phyloP scores from a whole-genome alignment of 2,113 vertebrate genomes.

The Phocoena phocoena region DNA sequence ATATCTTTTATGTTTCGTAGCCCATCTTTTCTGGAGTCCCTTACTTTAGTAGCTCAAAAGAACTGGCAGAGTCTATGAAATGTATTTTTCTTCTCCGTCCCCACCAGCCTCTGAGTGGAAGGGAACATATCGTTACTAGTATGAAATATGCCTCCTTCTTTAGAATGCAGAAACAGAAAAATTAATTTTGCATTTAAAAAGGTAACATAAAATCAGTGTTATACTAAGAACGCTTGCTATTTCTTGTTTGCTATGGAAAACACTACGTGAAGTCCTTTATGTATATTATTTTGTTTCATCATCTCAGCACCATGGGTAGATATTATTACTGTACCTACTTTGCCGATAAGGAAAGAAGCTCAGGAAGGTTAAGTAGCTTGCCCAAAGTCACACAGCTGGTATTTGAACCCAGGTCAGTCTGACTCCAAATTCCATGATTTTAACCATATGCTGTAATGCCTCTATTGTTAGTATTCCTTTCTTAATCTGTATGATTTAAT shows the following conservation, averaged over 20 bases:
- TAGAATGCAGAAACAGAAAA: neutral
- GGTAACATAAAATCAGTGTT: neutral
- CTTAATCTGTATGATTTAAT: constrained; percentile 32
- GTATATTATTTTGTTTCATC: constrained; percentile 4
- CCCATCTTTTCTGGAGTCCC: neutral
- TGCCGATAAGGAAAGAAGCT: neutral
- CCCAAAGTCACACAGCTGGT: constrained; percentile 38
- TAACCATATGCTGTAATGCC: neutral
- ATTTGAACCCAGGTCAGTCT: constrained; percentile 2
- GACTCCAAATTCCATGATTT: constrained; percentile 46
- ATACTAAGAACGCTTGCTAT: neutral
- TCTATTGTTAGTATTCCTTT: neutral
- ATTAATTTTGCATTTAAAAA: neutral
- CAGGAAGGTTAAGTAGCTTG: constrained; percentile 42
- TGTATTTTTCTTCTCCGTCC: neutral
- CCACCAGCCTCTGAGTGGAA: neutral
- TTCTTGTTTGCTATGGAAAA: constrained; percentile 35
- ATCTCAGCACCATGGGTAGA: neutral
- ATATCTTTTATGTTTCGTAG: neutral
- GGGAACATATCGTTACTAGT: neutral
- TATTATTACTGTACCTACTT: constrained; percentile 2
- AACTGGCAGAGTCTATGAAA: neutral
- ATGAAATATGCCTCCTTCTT: constrained; percentile 15
- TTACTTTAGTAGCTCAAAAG: constrained; percentile 32
- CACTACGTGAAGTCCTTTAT: neutral